Conservation (phyloP, 2,888 invertebrate species). For the Pseudococcus jackbeardsleyi region DNA sequence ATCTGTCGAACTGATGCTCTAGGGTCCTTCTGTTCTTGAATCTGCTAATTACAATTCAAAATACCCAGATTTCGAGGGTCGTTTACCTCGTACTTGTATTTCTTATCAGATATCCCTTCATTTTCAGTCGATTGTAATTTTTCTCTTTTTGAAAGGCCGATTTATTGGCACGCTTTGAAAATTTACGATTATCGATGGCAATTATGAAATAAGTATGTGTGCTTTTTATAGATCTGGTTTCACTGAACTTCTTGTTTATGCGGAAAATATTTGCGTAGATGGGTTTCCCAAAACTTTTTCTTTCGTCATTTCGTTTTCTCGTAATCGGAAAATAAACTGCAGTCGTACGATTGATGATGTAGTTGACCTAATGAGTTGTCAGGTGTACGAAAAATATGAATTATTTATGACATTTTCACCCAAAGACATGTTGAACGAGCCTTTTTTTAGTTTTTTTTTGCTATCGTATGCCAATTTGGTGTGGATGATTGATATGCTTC, state of each 20-base stretch:
- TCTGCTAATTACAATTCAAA: neutral
- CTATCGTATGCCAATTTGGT: too few relatives aligned
- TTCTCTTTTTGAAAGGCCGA: neutral
- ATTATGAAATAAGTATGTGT: neutral
- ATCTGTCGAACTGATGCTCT: neutral
- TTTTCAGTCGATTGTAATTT: neutral
- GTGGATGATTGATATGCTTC: too few relatives aligned
- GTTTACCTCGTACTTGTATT: neutral
- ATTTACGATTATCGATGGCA: neutral
- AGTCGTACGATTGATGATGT: neutral
- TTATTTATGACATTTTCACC: too few relatives aligned
- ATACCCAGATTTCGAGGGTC: neutral
- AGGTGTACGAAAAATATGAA: neutral
- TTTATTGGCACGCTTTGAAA: neutral
- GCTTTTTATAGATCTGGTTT: constrained; percentile 1
- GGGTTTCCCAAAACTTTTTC: neutral
- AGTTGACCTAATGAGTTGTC: neutral
- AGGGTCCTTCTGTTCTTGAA: neutral
- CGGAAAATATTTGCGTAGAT: neutral
- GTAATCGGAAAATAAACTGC: neutral
- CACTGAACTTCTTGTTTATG: neutral
- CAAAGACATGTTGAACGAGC: too few relatives aligned
- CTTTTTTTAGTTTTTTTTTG: too few relatives aligned
- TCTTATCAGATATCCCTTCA: neutral
- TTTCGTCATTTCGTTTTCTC: neutral